Evolutionary conservation across 1,140 invertebrate species (phyloP).

Genomic region (Oppia nitens): DNA sequence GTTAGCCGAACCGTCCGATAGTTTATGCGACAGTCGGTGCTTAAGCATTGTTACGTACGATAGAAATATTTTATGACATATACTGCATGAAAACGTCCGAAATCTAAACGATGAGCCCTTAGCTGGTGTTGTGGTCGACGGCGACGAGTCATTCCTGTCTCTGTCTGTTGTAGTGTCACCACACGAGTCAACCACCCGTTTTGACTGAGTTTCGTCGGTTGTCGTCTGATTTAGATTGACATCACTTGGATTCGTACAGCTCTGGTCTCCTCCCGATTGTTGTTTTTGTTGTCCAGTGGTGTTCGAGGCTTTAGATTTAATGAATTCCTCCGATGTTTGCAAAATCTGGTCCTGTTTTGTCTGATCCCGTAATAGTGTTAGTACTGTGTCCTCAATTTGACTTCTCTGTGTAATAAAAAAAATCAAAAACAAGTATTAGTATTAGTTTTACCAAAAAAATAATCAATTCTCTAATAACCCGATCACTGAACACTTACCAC

Average conservation of each 20-base stretch:
- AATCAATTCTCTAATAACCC: no score
- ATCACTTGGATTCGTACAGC: not conserved
- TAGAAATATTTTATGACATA: slow-evolving; percentile 10
- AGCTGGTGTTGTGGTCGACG: not conserved
- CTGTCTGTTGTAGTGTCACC: not conserved
- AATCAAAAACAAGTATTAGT: no score
- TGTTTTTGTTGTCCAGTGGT: not conserved
- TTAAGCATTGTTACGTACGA: slow-evolving; percentile 11
- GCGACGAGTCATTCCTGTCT: not conserved
- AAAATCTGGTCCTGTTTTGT: not conserved
- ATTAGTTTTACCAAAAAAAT: no score
- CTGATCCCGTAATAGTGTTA: not conserved
- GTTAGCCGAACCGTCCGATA: not conserved
- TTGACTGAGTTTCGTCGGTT: not conserved
- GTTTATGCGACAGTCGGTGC: slow-evolving; percentile 15
- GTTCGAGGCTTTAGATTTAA: not conserved
- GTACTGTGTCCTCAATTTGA: not conserved
- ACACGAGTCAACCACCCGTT: no score
- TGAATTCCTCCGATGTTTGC: not conserved
- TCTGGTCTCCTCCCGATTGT: not conserved
- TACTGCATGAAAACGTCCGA: not conserved
- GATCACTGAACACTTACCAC: no score
- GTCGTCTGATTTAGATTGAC: not conserved
- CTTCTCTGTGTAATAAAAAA: no score
- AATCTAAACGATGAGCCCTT: not conserved